Percentiles rank a stretch among this genome's conserved stretches.
These are phyloP conservation scores for Peromyscus nudipes DNA, from an alignment of 2,797 vertebrate genomes.

Conservation along the genomic window DNA sequence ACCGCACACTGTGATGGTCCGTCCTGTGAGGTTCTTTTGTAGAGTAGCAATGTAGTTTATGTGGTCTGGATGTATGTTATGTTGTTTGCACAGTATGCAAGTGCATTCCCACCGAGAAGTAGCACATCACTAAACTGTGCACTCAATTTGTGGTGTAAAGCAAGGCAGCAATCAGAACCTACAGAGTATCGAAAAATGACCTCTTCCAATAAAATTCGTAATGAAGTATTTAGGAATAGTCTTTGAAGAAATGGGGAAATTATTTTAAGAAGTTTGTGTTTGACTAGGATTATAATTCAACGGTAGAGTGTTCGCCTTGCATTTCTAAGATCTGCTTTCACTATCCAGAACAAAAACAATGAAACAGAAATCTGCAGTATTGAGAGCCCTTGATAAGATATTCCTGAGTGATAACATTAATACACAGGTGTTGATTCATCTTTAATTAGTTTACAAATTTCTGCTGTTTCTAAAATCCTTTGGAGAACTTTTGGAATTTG, in stretches of 20 bases:
- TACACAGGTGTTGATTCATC: not conserved
- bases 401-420: not conserved
- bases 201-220: not conserved
- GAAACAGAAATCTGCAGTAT: not conserved
- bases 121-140: not conserved
- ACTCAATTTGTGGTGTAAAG: not conserved
- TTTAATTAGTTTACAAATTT: not conserved
- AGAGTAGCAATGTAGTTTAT: too few relatives aligned
- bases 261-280: conserved; percentile 39
- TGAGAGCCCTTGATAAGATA: not conserved
- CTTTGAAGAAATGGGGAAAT: not conserved
- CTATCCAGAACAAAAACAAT: not conserved
- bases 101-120: too few relatives aligned
- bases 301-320: not conserved
- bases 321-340: not conserved
- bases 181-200: not conserved
- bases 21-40: not conserved
- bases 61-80: not conserved
- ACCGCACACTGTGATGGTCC: not conserved
- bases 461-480: not conserved
- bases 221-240: not conserved
- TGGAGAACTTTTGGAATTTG: conserved; percentile 18
- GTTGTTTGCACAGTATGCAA: not conserved
- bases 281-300: not conserved
- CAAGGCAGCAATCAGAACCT: not conserved